Evolutionary conservation across 2,888 invertebrate genomes (phyloP), one percentile per base, ranked within the genome.

Genomic region (Apoderus coryli): DNA sequence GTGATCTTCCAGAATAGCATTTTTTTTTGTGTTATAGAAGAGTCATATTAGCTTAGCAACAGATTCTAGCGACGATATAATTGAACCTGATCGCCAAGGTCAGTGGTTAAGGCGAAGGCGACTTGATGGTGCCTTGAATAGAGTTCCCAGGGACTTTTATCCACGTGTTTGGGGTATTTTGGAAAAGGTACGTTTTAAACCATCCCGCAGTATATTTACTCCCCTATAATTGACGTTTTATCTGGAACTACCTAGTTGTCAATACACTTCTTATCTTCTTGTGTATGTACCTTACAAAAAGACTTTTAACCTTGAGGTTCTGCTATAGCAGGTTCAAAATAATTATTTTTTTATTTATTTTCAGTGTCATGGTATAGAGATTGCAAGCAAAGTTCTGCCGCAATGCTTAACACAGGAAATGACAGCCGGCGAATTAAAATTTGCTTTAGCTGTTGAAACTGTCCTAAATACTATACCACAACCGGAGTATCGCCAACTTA

Each of bases 351-450:
- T 6, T 32, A 31, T 11, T 28, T 35, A 35, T 36, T 60, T 64
- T 33, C 51, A 81, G 81, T 93, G 93, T 50, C 85, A 90, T 65
- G 95, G 93, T 2, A 62, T 96, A 31, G 76, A 82, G 5, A 90
- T 98, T 39, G 90, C 92, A 56, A 89, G 86, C 2, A 79, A 86
- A 54, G 68, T 88, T 14, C 61, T 98, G 12, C 85, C 84, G 31
- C 89, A 90, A 50, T 85, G 82, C 57, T 63, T 96, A 29, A 96
- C 95, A 0, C 89, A 90, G 63, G 96, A 96, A 72, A 98, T 98
- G 98, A 98, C 98, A 1, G 75, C 93, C 0, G 93, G 93, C 23
- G 98, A 98, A 61, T 61, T 96, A 45, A 98, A 98, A 62, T 98
- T 98, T 60, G 96, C 98, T 0, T 64, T 98, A 10, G 89, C 90